Conservation (phyloP, 2,113 vertebrate species). For the Paedocypris sp. region DNA sequence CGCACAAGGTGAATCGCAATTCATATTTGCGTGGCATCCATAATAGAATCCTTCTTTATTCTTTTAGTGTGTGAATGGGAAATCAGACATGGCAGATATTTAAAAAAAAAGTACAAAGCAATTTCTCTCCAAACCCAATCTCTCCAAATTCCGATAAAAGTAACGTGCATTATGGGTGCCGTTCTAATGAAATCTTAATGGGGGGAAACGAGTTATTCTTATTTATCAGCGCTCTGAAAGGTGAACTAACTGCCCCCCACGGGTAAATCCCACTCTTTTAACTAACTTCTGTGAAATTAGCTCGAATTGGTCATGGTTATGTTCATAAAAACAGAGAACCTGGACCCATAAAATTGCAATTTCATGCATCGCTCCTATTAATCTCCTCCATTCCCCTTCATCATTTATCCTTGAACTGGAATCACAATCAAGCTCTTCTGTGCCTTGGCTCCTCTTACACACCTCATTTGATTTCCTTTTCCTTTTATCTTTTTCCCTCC, state of each 20-base stretch:
- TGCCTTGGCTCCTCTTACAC: not conserved
- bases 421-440: slow-evolving; percentile 12
- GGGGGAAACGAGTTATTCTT: not conserved
- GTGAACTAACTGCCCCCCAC: not conserved
- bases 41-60: too few relatives aligned
- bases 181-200: slow-evolving; percentile 14
- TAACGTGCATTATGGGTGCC: slow-evolving; percentile 1
- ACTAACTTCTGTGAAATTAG: slow-evolving; percentile 13
- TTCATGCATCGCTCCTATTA: slow-evolving; percentile 33
- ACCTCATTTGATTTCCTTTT: slow-evolving; percentile 12
- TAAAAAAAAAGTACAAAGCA: slow-evolving; percentile 16
- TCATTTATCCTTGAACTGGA: slow-evolving; percentile 21
- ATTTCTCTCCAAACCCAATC: not conserved
- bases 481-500: slow-evolving; percentile 1
- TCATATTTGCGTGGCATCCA: too few relatives aligned
- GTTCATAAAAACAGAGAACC: slow-evolving; percentile 29
- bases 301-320: slow-evolving; percentile 22
- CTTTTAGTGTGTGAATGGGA: not conserved
- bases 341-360: slow-evolving; percentile 22
- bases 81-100: not conserved
- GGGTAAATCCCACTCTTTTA: slow-evolving; percentile 18
- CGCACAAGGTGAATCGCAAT: too few relatives aligned
- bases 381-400: slow-evolving; percentile 26
- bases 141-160: not conserved
- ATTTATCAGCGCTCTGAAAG: slow-evolving; percentile 7